Evolutionary conservation across 2,113 vertebrate genomes (phyloP).

Genomic region (Tursiops truncatus): DNA sequence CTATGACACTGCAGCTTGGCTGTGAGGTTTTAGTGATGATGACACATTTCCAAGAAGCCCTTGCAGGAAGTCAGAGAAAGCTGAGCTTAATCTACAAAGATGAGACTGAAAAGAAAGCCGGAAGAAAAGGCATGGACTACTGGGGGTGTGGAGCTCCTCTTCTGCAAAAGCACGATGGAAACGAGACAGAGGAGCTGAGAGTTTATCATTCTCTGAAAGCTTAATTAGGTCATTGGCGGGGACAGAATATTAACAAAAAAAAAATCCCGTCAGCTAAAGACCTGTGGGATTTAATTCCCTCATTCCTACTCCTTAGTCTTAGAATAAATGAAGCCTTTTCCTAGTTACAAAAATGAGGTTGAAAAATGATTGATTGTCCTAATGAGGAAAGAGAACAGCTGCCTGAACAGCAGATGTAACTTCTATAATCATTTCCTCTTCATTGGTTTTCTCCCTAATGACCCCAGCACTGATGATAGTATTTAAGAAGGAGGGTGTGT

Average conservation of each 20-base stretch:
- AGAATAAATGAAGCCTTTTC: conserved; percentile 75
- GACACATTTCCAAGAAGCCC: background rate
- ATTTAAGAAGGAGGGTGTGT: conserved; percentile 68
- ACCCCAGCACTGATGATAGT: conserved; percentile 69
- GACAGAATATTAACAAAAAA: conserved; percentile 66
- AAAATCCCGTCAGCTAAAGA: conserved; percentile 66
- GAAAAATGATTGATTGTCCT: conserved; percentile 78
- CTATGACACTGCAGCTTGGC: background rate
- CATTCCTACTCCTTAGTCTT: conserved; percentile 63
- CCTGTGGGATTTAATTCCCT: conserved; percentile 73
- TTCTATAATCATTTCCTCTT: conserved; percentile 79
- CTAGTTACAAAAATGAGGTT: conserved; percentile 75
- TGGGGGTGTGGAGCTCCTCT: background rate
- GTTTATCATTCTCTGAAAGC: conserved; percentile 63
- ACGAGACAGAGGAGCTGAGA: conserved; percentile 22
- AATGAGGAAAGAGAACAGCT: conserved; percentile 77
- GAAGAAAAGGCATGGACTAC: background rate
- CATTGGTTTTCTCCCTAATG: conserved; percentile 73
- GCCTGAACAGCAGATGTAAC: conserved; percentile 75
- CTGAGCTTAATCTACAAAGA: background rate
- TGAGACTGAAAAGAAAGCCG: background rate
- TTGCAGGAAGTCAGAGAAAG: background rate
- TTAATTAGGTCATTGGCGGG: conserved; percentile 75
- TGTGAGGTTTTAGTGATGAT: background rate
- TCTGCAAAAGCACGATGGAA: conserved; percentile 28